A percentile compares a stretch with the other conserved stretches of the same genome.
phyloP scores from a whole-genome alignment of 2,797 vertebrate genomes.

The Megaceryle alcyon region DNA sequence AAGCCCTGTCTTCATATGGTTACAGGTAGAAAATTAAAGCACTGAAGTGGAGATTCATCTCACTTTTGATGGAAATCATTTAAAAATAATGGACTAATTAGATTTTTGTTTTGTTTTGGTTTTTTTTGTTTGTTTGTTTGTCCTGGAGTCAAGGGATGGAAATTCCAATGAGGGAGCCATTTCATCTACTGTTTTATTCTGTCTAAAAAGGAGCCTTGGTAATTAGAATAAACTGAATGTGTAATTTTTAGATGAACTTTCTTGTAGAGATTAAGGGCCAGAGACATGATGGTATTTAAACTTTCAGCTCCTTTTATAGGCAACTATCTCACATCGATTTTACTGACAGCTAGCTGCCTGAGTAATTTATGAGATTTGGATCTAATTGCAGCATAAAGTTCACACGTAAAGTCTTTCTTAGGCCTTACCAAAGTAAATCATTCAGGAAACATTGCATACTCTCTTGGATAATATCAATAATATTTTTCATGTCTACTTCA shows the following conservation, averaged over 20 bases:
- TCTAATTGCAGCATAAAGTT: slow-evolving; percentile 1
- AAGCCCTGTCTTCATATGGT: background rate
- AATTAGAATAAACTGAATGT: background rate
- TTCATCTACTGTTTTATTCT: background rate
- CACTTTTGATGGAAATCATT: background rate
- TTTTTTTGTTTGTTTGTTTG: background rate
- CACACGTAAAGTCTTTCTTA: background rate
- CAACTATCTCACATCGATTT: background rate
- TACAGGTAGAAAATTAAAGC: background rate
- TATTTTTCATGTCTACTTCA: background rate
- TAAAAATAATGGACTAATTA: background rate
- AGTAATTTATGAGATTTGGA: slow-evolving; percentile 11
- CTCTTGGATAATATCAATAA: background rate
- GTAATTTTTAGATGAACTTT: background rate
- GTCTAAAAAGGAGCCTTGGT: background rate
- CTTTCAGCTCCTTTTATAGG: background rate
- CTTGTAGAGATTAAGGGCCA: background rate
- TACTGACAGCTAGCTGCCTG: background rate
- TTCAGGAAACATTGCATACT: background rate
- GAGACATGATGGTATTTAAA: background rate
- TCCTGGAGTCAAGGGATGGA: background rate
- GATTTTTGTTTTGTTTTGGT: background rate
- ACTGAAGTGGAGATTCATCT: background rate
- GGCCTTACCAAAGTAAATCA: background rate
- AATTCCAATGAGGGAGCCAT: background rate